Base-by-base conservation (phyloP, 2,797 vertebrate species). In the Ataeniobius toweri region DNA sequence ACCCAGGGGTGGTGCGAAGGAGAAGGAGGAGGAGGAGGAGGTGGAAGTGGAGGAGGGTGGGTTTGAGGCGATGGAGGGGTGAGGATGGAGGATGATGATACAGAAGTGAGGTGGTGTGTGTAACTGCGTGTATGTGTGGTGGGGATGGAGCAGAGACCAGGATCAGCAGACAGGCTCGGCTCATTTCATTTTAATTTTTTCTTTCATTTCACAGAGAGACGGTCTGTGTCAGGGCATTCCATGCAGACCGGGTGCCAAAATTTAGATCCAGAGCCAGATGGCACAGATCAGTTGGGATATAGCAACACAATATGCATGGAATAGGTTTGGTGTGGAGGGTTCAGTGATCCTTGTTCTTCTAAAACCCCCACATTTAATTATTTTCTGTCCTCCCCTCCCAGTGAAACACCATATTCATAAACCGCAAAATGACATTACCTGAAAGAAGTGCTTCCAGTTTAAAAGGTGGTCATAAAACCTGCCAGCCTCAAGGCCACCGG, bases 131-230 rank as follows among this genome's bases (percentile, higher is more conserved):
- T 56, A 41, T 56, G 51, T 46, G 14, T 24, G 48, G 14, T 63
- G 41, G 92, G 89, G 89, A 91, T 83, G 82, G 89, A 85, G 88
- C 88, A 85, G 88, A 92, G 91, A 90, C 89, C 85, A 79, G 91
- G 91, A 93, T 93, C 89, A 91, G 90, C 84, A 89, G 88, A 88
- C 89, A 87, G 85, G 89, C 89, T 90, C 76, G 88, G 90, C 91
- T 93, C 92, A 92, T 94, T 94, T 93, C 90, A 92, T 92, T 94
- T 94, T 94, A 86, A 92, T 93, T 93, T 93, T 36, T 91, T 85
- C 86, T 90, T 86, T 93, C 91, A 91, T 92, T 92, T 91, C 88
- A 73, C 82, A 61, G 76, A 75, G 86, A 88, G 86, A 80, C 50
- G 84, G 86, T 88, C 85, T 77, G 85, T 77, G 86, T 73, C 56